A percentile compares a stretch with the other conserved stretches of the same genome.
These are phyloP conservation scores for Atta colombica DNA, from an alignment of 1,140 invertebrate species.

Conservation along the genomic window DNA sequence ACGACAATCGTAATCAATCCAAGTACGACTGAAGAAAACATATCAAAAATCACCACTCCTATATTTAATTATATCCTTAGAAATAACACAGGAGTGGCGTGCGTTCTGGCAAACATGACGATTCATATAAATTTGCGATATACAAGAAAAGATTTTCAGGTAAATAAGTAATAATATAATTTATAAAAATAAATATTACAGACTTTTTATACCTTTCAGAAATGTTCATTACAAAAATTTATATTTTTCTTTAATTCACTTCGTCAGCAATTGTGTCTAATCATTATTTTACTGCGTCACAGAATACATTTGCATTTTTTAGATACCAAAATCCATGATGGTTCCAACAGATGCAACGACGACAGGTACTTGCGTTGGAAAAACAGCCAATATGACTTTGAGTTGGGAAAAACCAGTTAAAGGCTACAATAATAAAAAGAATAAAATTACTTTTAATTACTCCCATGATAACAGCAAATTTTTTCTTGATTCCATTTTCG, in stretches of 20 bases:
- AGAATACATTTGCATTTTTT: conserved; percentile 14
- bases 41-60: neutral
- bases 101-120: conserved; percentile 14
- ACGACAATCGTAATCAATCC: no score
- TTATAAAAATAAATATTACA: neutral
- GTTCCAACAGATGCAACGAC: conserved; percentile 1
- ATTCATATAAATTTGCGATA: conserved; percentile 8
- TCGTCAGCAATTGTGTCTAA: neutral
- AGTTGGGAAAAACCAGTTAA: conserved; percentile 9
- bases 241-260: neutral
- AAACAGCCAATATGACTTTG: neutral
- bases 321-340: neutral
- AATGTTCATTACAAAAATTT: neutral
- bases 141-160: neutral
- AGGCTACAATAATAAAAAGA: neutral
- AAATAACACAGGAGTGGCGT: neutral
- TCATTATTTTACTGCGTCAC: neutral
- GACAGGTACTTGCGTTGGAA: neutral
- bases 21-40: neutral
- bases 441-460: conserved; percentile 23
- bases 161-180: conserved; percentile 5
- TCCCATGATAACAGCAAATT: neutral
- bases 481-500: conserved; percentile 1
- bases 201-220: neutral
- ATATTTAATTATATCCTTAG: conserved; percentile 16